These are phyloP conservation scores for Myodes glareolus DNA, from an alignment of 2,113 vertebrate genomes.

Conservation along the genomic window DNA sequence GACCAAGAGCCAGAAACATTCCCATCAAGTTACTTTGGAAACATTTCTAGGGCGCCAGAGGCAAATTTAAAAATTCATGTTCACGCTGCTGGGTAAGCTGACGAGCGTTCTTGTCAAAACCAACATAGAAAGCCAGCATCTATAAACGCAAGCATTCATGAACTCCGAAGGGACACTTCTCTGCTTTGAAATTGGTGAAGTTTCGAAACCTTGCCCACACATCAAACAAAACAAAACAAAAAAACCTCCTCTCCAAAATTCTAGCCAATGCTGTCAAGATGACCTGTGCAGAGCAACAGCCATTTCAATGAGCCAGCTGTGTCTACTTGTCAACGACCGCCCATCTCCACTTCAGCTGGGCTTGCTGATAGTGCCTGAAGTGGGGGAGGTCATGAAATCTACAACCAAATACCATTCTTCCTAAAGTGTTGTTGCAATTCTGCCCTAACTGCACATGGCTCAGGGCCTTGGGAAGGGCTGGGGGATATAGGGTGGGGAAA, in stretches of 20 bases:
- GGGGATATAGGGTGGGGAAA: too few species aligned
- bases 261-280: not conserved
- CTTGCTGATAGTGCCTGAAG: not conserved
- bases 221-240: not conserved
- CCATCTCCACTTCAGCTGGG: not conserved
- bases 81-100: not conserved
- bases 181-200: not conserved
- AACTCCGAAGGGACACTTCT: not conserved
- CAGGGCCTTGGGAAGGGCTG: not conserved
- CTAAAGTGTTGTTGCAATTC: not conserved
- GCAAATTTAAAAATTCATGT: constrained; percentile 44
- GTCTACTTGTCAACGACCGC: not conserved
- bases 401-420: not conserved
- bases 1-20: not conserved
- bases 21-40: not conserved
- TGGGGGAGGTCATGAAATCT: not conserved
- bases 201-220: constrained; percentile 5
- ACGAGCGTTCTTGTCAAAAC: not conserved
- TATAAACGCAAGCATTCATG: not conserved
- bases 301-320: not conserved
- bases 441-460: not conserved
- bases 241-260: not conserved
- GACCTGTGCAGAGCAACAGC: not conserved
- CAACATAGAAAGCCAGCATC: not conserved
- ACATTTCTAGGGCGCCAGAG: not conserved